Evolutionary conservation across 2,797 vertebrate species (phyloP).

Genomic region (Melanotaenia maccullochi): DNA sequence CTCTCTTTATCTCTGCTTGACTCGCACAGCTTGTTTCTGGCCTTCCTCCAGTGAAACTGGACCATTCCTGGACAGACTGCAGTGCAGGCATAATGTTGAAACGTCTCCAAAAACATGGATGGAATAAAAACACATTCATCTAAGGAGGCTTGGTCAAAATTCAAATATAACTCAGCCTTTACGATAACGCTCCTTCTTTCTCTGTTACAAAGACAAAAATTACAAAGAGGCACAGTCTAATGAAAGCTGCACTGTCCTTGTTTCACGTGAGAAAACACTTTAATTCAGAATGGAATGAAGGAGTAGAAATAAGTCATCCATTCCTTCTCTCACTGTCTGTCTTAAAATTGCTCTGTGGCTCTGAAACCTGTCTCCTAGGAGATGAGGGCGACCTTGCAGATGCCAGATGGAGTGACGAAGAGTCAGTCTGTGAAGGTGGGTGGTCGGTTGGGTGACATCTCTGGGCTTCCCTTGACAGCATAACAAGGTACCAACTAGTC

Average conservation of each 20-base stretch:
- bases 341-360: conserved; percentile 49
- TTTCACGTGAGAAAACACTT: conserved; percentile 27
- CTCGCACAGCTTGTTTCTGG: conserved; percentile 53
- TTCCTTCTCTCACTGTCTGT: conserved; percentile 21
- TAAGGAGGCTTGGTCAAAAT: conserved; percentile 5
- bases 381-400: conserved; percentile 50
- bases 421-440: conserved; percentile 32
- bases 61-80: conserved; percentile 32
- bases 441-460: conserved; percentile 39
- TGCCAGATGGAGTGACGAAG: conserved; percentile 34
- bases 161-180: not conserved
- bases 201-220: conserved; percentile 12
- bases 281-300: conserved; percentile 19
- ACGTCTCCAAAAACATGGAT: conserved; percentile 28
- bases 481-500: conserved; percentile 54
- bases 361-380: conserved; percentile 51
- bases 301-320: conserved; percentile 32
- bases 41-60: conserved; percentile 47
- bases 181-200: not conserved
- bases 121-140: conserved; percentile 29
- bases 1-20: conserved; percentile 23
- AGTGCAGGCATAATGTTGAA: conserved; percentile 24
- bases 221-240: not conserved
- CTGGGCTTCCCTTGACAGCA: conserved; percentile 54
- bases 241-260: not conserved